These are phyloP conservation scores for Brenthis daphne DNA, from an alignment of 2,888 invertebrate genomes.

Conservation along the genomic window DNA sequence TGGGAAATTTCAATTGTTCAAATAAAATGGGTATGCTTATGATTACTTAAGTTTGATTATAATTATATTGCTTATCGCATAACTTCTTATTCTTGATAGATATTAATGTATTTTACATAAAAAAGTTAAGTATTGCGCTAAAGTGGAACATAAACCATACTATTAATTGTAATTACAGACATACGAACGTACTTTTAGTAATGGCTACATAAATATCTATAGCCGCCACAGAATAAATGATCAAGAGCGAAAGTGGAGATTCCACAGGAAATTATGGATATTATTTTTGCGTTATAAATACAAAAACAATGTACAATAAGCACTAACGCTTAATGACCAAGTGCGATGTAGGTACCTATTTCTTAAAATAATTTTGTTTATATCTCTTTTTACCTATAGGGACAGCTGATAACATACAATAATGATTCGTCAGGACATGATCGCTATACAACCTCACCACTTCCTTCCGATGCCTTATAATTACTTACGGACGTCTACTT, in stretches of 20 bases:
- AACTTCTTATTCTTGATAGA: not conserved
- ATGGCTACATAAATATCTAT: not conserved
- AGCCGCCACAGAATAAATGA: not conserved
- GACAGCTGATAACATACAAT: conserved; percentile 46
- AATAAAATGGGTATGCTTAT: conserved; percentile 25
- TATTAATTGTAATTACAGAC: no score
- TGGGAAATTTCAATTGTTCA: conserved; percentile 42
- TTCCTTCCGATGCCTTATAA: conserved; percentile 81
- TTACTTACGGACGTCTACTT: conserved; percentile 39
- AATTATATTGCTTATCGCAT: conserved; percentile 17
- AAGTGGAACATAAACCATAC: no score
- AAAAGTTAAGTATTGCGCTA: not conserved
- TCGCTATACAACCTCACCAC: conserved; percentile 67
- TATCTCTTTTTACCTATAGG: conserved; percentile 3
- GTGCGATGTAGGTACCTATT: not conserved
- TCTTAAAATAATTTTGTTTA: conserved; percentile 7
- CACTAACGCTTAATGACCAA: not conserved
- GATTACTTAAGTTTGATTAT: conserved; percentile 24
- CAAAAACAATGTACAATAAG: conserved; percentile 9
- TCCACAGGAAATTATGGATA: conserved; percentile 9
- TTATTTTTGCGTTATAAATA: conserved; percentile 7
- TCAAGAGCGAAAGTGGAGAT: conserved; percentile 8
- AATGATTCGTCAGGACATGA: conserved; percentile 68
- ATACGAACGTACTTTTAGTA: no score
- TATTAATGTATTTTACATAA: not conserved